phyloP scores from a whole-genome alignment of 2,888 invertebrate genomes.

The Andricus quercusramuli region DNA sequence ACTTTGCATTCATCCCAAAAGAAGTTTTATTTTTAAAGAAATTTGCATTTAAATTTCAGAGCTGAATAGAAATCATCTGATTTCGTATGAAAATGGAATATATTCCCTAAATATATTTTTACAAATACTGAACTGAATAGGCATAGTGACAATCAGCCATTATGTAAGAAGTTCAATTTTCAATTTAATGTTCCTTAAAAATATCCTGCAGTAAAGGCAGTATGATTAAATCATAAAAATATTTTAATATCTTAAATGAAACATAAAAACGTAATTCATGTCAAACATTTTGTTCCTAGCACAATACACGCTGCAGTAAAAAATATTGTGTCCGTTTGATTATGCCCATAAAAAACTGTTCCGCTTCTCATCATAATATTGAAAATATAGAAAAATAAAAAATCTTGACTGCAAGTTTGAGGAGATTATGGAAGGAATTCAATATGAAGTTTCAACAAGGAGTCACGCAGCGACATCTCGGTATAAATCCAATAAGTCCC shows the following conservation, averaged over 20 bases:
- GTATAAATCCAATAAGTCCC: conserved; percentile 24
- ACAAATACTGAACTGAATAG: too few relatives aligned
- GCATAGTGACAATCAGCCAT: too few relatives aligned
- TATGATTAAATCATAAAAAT: too few relatives aligned
- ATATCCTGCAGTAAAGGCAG: too few relatives aligned
- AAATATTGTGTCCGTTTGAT: background rate
- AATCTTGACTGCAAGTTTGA: background rate
- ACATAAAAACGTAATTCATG: background rate
- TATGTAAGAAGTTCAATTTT: too few relatives aligned
- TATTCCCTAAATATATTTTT: too few relatives aligned
- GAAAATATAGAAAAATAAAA: background rate
- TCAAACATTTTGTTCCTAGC: background rate
- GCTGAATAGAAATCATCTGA: too few relatives aligned
- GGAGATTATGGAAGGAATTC: conserved; percentile 23
- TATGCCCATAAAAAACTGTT: background rate
- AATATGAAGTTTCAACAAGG: background rate
- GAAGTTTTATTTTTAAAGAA: background rate
- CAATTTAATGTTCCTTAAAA: too few relatives aligned
- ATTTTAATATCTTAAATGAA: background rate
- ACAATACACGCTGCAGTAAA: too few relatives aligned
- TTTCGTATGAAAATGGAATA: too few relatives aligned
- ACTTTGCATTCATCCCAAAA: background rate
- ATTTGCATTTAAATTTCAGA: too few relatives aligned
- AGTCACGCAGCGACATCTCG: background rate
- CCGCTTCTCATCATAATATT: background rate